Base-by-base conservation (phyloP, 2,888 invertebrate genomes). In the Caenorhabditis sp. region DNA sequence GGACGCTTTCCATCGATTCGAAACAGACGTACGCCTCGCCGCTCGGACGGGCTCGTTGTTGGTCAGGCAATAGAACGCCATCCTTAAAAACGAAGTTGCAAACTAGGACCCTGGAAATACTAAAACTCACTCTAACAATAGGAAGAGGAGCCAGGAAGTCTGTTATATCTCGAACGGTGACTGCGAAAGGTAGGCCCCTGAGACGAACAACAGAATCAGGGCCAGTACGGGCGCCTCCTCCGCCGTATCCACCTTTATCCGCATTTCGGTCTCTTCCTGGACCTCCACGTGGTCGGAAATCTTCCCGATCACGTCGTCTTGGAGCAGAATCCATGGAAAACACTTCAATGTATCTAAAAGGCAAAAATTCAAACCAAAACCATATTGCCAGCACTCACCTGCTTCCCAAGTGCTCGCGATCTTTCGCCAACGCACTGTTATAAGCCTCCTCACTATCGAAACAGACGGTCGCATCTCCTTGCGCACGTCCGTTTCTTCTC, bases 11-110 rank as follows among this genome's bases (percentile, higher is more conserved):
- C 32, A 58, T 41, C 9, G 68, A 37, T 22, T 78, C 80, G 50
- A 82, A 82, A 11, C 75, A 75, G 15, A 80, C 71, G 30, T 62
- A 78, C 0, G 80, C 80, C 58, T 82, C 82, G 0, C 82, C 82
- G 4, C 56, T 45, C 1, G 39, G 56, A 9, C 63, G 61, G 22
- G 74, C 55, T 30, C 46, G 50, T 37, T 59, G 52, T 27, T 76
- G 73, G 26, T 79, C 78, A 5, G 76, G 76, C 17, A 82, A 62
- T 13, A 80, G 65, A 8, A 82, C 73, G 39, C 82, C 82, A 15
- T 80, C 77, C 81, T 81, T 15, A 26, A 65, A 61, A 43, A 46
- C n/a, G 13, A n/a, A n/a, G 9, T 26, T 24, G 7, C 17, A 24
- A 46, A 22, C 9, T n/a, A n/a, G n/a, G n/a, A n/a, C n/a, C n/a